These are phyloP conservation scores for Neotoxoptera formosana DNA, from an alignment of 1,140 invertebrate genomes.

Conservation along the genomic window DNA sequence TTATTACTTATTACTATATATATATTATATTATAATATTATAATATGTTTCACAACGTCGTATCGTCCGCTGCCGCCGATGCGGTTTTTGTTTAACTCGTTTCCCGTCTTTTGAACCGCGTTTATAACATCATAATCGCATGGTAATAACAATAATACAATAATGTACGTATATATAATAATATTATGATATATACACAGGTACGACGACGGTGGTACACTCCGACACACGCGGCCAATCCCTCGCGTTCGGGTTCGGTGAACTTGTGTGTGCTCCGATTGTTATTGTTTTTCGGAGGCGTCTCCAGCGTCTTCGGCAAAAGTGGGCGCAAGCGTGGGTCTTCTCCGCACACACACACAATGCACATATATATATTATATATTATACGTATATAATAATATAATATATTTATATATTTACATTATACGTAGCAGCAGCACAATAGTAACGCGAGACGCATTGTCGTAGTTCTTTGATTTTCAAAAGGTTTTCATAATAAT, in stretches of 20 bases:
- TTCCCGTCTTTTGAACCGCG: slow-evolving; percentile 24
- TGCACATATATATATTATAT: too few species aligned
- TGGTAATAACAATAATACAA: background rate
- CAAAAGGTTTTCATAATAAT: background rate
- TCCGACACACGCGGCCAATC: background rate
- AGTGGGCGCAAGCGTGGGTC: slow-evolving; percentile 42
- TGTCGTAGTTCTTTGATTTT: background rate
- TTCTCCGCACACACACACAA: background rate
- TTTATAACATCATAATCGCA: background rate
- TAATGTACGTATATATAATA: background rate
- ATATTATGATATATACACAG: background rate
- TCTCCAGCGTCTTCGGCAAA: background rate
- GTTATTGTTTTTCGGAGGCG: slow-evolving; percentile 48
- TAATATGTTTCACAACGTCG: background rate
- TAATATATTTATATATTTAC: background rate
- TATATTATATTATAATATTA: background rate
- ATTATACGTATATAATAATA: background rate
- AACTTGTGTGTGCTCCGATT: slow-evolving; percentile 34
- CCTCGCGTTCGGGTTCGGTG: slow-evolving; percentile 37
- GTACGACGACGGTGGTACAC: background rate
- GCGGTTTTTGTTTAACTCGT: slow-evolving; percentile 7
- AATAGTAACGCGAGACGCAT: background rate
- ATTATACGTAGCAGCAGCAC: background rate
- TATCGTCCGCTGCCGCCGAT: background rate
- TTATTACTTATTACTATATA: background rate